Evolutionary conservation across 2,888 invertebrate species (phyloP).

Genomic region (Agrilus biguttatus): DNA sequence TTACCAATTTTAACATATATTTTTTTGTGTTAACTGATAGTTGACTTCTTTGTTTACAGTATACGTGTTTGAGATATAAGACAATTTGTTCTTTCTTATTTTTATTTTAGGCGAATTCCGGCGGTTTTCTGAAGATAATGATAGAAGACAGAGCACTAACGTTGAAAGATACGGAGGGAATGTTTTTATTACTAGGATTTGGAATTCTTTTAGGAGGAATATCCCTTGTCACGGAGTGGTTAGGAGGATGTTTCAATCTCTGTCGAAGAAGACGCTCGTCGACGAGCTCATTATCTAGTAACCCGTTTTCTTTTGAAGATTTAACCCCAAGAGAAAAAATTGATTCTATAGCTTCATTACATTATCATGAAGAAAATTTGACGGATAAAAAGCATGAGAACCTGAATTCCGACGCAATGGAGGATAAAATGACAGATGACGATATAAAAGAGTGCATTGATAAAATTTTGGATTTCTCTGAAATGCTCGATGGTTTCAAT

Average conservation of each 20-base stretch:
- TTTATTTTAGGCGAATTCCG: constrained; percentile 33
- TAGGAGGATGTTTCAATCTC: constrained; percentile 51
- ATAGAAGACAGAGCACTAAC: constrained; percentile 60
- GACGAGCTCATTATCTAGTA: constrained; percentile 18
- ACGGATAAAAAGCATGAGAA: too few relatives aligned
- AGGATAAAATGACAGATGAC: too few relatives aligned
- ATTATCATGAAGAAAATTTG: too few relatives aligned
- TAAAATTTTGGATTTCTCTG: too few relatives aligned
- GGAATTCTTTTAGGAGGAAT: constrained; percentile 52
- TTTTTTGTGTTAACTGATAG: too few relatives aligned
- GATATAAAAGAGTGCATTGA: too few relatives aligned
- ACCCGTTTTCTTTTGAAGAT: constrained; percentile 21
- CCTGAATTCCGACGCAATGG: too few relatives aligned
- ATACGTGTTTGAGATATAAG: too few relatives aligned
- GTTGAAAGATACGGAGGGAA: constrained; percentile 68
- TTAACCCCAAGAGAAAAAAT: constrained; percentile 20
- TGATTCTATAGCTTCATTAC: constrained; percentile 9
- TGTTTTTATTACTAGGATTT: constrained; percentile 58
- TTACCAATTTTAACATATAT: too few relatives aligned
- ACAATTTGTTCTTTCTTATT: too few relatives aligned
- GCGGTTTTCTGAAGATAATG: constrained; percentile 31
- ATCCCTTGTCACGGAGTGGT: constrained; percentile 52
- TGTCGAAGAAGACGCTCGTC: constrained; percentile 27
- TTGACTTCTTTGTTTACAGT: too few relatives aligned
- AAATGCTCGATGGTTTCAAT: too few relatives aligned